These are phyloP conservation scores for Catocala fraxini DNA, from an alignment of 2,888 invertebrate species.

Conservation along the genomic window DNA sequence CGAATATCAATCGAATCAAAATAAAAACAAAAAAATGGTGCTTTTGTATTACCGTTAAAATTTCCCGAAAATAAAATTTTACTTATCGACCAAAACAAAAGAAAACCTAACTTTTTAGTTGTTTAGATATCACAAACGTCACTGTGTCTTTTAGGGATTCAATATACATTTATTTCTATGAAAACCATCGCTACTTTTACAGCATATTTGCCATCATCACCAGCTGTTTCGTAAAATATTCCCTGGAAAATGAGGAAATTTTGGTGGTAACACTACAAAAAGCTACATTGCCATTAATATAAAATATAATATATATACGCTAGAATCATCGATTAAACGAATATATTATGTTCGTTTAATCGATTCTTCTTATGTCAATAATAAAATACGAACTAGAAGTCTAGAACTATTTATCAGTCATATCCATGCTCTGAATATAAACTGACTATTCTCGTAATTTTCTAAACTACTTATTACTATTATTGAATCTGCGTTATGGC, in stretches of 20 bases:
- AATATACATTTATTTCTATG: neutral
- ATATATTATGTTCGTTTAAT: neutral
- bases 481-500: no score
- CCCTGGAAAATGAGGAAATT: slow-evolving; percentile 28
- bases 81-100: slow-evolving; percentile 12
- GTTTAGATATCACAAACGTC: neutral
- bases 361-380: no score
- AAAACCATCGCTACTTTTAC: neutral
- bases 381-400: no score
- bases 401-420: no score
- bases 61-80: slow-evolving; percentile 24
- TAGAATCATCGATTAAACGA: no score
- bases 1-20: slow-evolving; percentile 78
- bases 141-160: neutral
- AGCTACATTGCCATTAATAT: slow-evolving; percentile 23
- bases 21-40: slow-evolving; percentile 74
- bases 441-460: no score
- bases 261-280: slow-evolving; percentile 17
- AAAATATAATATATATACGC: no score
- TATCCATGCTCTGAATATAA: no score
- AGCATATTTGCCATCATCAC: neutral
- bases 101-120: neutral
- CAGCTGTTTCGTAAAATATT: slow-evolving; percentile 12
- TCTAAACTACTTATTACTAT: no score
- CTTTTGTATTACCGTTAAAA: slow-evolving; percentile 52